Conservation (phyloP, 2,888 invertebrate genomes). For the Alloscopus bannaensis region DNA sequence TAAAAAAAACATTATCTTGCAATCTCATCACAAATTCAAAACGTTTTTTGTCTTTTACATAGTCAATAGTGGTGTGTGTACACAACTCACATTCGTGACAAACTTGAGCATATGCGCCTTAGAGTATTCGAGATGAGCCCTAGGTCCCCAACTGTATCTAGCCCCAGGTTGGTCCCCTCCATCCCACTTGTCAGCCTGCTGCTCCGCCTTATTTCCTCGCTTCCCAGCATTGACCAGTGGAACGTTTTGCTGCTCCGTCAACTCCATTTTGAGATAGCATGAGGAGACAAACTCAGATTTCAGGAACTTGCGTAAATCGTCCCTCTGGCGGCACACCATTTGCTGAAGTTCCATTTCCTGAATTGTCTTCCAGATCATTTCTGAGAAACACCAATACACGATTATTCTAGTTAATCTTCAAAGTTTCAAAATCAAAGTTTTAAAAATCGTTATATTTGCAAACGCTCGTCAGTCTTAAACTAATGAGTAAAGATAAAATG, state of each 20-base stretch:
- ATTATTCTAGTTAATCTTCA: neutral
- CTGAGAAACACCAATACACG: conserved; percentile 24
- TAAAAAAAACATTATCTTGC: neutral
- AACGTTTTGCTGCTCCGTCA: conserved; percentile 26
- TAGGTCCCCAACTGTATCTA: conserved; percentile 70
- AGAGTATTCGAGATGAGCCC: conserved; percentile 69
- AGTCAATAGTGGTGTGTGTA: neutral
- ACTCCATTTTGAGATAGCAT: conserved; percentile 63
- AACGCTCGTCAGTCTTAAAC: conserved; percentile 59
- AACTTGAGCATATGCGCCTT: conserved; percentile 68
- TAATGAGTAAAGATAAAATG: conserved; percentile 49
- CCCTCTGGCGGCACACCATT: conserved; percentile 60
- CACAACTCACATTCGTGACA: conserved; percentile 61
- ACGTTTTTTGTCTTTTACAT: neutral
- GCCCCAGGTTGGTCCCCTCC: conserved; percentile 47
- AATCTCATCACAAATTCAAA: neutral
- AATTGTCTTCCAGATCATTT: conserved; percentile 59
- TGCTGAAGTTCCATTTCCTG: conserved; percentile 42
- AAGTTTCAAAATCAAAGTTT: neutral
- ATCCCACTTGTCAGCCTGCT: neutral
- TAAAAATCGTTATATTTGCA: conserved; percentile 17
- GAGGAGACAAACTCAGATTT: conserved; percentile 67
- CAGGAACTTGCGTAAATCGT: conserved; percentile 64
- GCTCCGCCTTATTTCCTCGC: neutral
- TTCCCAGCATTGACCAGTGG: conserved; percentile 1